phyloP scores from a whole-genome alignment of 37 sponge, comb jelly and placozoan species.

The Petrosia ficiformis region DNA sequence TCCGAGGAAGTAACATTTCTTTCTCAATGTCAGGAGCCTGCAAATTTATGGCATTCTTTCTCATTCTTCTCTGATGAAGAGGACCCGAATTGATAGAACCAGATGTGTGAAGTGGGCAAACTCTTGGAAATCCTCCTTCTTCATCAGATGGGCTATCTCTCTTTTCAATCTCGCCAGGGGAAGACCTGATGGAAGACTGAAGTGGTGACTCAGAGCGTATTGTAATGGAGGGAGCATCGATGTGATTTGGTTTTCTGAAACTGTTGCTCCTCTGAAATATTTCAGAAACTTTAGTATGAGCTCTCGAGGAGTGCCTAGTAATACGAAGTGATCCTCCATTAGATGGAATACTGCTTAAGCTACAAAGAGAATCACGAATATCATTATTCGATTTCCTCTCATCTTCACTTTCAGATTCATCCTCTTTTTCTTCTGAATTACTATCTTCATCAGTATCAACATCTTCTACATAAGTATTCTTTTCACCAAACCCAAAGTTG shows the following conservation, averaged over 20 bases:
- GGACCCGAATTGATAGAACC: not conserved
- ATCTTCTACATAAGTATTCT: not conserved
- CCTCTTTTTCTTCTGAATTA: not conserved
- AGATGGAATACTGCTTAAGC: slow-evolving; percentile 1
- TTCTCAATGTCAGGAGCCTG: not conserved
- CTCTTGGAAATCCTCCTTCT: not conserved
- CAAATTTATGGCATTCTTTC: not conserved
- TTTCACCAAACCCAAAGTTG: not conserved
- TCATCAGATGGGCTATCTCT: not conserved
- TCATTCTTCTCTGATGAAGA: not conserved
- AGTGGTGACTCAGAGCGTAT: not conserved
- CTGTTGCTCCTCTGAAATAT: not conserved
- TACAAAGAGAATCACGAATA: not conserved
- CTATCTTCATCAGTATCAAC: not conserved
- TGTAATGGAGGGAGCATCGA: not conserved
- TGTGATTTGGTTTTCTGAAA: too few relatives aligned
- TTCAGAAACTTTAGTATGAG: slow-evolving; percentile 3
- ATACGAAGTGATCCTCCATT: slow-evolving; percentile 45
- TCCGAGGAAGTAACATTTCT: not conserved
- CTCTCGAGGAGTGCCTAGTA: slow-evolving; percentile 60
- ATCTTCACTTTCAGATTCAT: not conserved
- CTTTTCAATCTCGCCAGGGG: not conserved
- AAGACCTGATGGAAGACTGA: not conserved
- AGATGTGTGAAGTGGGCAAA: not conserved
- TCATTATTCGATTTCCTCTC: not conserved